phyloP scores from a whole-genome alignment of 2,797 vertebrate species.

The Ceyx erithaca region DNA sequence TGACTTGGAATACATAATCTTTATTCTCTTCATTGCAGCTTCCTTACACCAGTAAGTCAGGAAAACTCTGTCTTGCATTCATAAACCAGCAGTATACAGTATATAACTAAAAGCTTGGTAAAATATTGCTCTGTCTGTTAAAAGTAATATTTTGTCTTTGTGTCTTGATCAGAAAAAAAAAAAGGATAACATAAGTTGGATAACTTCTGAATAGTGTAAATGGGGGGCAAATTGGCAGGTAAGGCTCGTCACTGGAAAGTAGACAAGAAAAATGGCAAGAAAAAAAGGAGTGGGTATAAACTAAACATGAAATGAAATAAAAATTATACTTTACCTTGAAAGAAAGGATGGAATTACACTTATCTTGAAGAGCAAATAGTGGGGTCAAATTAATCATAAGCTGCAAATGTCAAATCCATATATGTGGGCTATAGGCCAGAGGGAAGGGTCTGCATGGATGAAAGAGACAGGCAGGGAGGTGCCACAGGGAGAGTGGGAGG shows the following conservation, averaged over 20 bases:
- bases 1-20: constrained; percentile 56
- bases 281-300: neutral
- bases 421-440: neutral
- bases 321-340: constrained; percentile 27
- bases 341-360: neutral
- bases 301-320: neutral
- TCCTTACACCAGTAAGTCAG: neutral
- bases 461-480: neutral
- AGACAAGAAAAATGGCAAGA: neutral
- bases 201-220: neutral
- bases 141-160: constrained; percentile 7
- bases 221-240: neutral
- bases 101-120: neutral
- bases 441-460: neutral
- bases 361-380: neutral
- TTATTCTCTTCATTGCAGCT: neutral
- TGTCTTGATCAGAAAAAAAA: constrained; percentile 5
- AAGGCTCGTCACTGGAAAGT: neutral
- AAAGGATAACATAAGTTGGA: neutral
- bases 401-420: neutral
- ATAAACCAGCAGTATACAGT: neutral
- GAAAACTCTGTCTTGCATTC: neutral
- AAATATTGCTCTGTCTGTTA: constrained; percentile 17
- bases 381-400: neutral
- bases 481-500: neutral